These are phyloP conservation scores for Bombylius major DNA, from an alignment of 2,888 invertebrate genomes.

Conservation along the genomic window DNA sequence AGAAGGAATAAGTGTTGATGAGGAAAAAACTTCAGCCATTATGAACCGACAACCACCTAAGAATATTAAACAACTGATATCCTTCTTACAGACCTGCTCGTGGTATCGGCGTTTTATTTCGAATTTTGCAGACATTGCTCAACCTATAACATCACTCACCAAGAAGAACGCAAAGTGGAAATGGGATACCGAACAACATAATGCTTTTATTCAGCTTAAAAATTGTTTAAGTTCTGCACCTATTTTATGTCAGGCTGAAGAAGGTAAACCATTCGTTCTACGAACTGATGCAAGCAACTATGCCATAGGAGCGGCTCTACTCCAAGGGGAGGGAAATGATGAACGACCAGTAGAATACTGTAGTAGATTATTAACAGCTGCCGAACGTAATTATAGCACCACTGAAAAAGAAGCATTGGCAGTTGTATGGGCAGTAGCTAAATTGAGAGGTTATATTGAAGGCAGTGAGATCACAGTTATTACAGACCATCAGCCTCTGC, in stretches of 20 bases:
- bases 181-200: conserved; percentile 16
- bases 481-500: conserved; percentile 33
- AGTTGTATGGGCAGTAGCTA: conserved; percentile 5
- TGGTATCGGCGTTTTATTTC: no score
- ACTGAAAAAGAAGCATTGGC: no score
- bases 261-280: conserved; percentile 17
- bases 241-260: conserved; percentile 15
- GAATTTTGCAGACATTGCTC: conserved; percentile 17
- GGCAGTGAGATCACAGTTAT: conserved; percentile 18
- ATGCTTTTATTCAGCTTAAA: conserved; percentile 17
- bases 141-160: conserved; percentile 20
- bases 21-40: conserved; percentile 12
- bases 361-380: no score
- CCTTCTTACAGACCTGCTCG: conserved; percentile 18
- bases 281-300: conserved; percentile 20
- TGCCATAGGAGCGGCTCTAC: conserved; percentile 6
- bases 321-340: no score
- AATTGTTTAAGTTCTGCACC: conserved; percentile 9
- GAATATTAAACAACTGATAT: conserved; percentile 17
- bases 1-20: conserved; percentile 9
- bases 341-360: no score
- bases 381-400: no score
- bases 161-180: conserved; percentile 18
- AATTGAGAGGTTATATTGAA: conserved; percentile 33
- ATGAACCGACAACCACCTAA: conserved; percentile 12